Evolutionary conservation across 2,113 vertebrate genomes (phyloP), one percentile per base, ranked within the genome.

Genomic region (Syrrhaptes paradoxus): DNA sequence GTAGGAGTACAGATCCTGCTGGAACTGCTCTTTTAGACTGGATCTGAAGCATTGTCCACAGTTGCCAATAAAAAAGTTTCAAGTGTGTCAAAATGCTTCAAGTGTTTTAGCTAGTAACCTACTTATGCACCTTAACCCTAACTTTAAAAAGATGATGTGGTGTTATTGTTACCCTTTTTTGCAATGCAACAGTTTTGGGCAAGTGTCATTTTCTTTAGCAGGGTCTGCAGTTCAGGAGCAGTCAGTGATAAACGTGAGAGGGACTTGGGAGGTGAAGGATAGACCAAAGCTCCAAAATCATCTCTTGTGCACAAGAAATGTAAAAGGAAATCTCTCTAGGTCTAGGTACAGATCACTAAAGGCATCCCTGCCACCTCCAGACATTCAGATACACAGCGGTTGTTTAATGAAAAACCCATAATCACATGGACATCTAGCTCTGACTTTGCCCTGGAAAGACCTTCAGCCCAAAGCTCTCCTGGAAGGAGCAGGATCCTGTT

Each of bases 141-240:
- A 8, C 24, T 25, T 34, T 61, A 29, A 61, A 61, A 49, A 17
- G n/a, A 38, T 31, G 26, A 29, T n/a, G 15, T 24, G 15, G 17
- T 18, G 48, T 26, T 78, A 29, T 10, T 32, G 7, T 51, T 52
- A 18, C 17, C 22, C 41, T 28, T 15, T 22, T 32, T 43, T 16
- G 15, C 41, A 66, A 1, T 38, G 13, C 52, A n/a, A 7, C 51
- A 14, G 18, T 57, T 54, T 16, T 0, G 7, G 38, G 41, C 1
- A 0, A 55, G 32, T 21, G 49, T 14, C 1, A 0, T 48, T 16
- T 65, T 68, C 22, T 38, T 25, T 13, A 28, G 51, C 71, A 36
- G 31, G 51, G 17, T 8, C 13, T 3, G 3, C 17, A 8, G 38
- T 28, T 21, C 13, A 1, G 7, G 45, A 75, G 62, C 72, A 22